Conservation (phyloP, 2,113 vertebrate genomes). For the Eonycteris spelaea region DNA sequence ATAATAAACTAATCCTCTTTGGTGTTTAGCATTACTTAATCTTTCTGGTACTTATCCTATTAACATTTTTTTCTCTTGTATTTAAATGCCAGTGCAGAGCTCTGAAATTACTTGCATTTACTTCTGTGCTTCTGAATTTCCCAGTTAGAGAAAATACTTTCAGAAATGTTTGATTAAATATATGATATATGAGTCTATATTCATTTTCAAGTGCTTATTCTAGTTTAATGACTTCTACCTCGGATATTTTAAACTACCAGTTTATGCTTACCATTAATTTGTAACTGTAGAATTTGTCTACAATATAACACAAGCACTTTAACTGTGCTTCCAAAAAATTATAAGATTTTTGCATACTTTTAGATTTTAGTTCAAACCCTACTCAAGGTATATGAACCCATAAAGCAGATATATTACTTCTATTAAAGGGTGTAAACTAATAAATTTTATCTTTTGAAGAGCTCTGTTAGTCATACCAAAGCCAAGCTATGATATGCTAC, state of each 20-base stretch:
- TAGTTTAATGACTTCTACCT: slow-evolving; percentile 35
- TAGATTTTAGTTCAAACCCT: slow-evolving; percentile 9
- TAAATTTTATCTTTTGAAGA: background rate
- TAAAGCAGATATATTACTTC: background rate
- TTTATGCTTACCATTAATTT: slow-evolving; percentile 61
- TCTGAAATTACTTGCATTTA: slow-evolving; percentile 69
- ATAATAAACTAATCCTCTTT: slow-evolving; percentile 78
- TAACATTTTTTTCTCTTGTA: slow-evolving; percentile 68
- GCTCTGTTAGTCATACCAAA: background rate
- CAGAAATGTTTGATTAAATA: slow-evolving; percentile 60
- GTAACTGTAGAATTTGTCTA: background rate
- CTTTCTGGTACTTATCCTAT: slow-evolving; percentile 72
- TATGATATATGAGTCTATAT: slow-evolving; percentile 38
- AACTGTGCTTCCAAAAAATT: background rate
- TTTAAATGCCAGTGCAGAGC: slow-evolving; percentile 67
- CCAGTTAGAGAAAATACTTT: slow-evolving; percentile 3
- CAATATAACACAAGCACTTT: slow-evolving; percentile 32
- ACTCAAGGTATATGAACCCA: background rate
- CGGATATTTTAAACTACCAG: slow-evolving; percentile 55
- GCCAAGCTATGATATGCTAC: background rate
- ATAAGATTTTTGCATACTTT: background rate
- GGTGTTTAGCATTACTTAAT: slow-evolving; percentile 70
- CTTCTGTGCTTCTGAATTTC: slow-evolving; percentile 47
- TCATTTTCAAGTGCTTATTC: slow-evolving; percentile 51
- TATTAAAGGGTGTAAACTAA: background rate